These are phyloP conservation scores for Pristis pectinata DNA, from an alignment of 2,797 vertebrate species.

Conservation along the genomic window DNA sequence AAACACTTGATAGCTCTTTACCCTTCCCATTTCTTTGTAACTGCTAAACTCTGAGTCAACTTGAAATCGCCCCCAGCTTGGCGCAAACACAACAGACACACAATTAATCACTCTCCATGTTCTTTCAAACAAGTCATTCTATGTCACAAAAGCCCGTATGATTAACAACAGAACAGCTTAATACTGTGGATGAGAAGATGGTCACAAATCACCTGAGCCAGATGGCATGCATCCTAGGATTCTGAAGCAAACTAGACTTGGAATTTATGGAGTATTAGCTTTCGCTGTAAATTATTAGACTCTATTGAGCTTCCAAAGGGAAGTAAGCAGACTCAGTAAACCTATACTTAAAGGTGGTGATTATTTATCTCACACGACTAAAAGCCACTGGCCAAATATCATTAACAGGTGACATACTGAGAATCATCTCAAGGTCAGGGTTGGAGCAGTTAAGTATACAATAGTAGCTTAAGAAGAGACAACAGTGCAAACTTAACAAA, in stretches of 20 bases:
- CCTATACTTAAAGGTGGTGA: neutral
- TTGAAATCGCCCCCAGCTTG: neutral
- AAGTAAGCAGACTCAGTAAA: neutral
- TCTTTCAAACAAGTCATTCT: constrained; percentile 20
- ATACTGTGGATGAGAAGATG: neutral
- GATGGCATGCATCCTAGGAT: neutral
- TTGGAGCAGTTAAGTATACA: neutral
- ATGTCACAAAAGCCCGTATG: neutral
- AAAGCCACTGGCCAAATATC: neutral
- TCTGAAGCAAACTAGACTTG: neutral
- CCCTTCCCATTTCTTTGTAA: neutral
- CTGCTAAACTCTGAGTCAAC: neutral
- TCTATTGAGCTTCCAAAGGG: neutral
- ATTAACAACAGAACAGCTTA: neutral
- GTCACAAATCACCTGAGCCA: neutral
- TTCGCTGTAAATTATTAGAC: neutral
- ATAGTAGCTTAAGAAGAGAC: neutral
- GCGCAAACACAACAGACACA: neutral
- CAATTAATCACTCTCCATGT: neutral
- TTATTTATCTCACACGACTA: neutral
- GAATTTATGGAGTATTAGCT: neutral
- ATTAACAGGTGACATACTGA: neutral
- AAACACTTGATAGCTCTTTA: constrained; percentile 23
- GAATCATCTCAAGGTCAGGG: neutral
- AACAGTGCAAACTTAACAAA: neutral